These are phyloP conservation scores for Rhinolophus ferrumequinum DNA, from an alignment of 2,113 vertebrate species.

Conservation along the genomic window DNA sequence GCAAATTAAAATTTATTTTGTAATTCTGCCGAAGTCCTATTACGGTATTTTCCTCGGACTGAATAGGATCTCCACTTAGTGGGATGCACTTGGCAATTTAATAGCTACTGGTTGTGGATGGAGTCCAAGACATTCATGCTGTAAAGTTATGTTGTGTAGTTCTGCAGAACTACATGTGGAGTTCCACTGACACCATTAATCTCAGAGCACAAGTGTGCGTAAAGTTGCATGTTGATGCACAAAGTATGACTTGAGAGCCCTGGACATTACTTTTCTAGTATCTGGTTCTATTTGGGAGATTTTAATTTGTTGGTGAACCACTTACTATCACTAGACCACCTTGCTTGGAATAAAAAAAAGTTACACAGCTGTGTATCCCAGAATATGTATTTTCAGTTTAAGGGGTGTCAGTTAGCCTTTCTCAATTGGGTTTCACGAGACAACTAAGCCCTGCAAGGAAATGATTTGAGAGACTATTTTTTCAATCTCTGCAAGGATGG, in stretches of 20 bases:
- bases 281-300: not conserved
- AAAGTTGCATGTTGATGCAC: not conserved
- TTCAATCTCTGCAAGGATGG: not conserved
- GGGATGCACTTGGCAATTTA: not conserved
- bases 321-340: not conserved
- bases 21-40: slow-evolving; percentile 9
- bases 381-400: not conserved
- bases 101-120: not conserved
- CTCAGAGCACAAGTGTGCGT: not conserved
- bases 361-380: not conserved
- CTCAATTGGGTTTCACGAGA: not conserved
- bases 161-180: not conserved
- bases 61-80: not conserved
- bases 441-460: slow-evolving; percentile 6
- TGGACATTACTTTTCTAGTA: not conserved
- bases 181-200: not conserved
- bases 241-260: not conserved
- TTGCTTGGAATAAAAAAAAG: slow-evolving; percentile 16
- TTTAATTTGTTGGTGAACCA: not conserved
- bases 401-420: not conserved
- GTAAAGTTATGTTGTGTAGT: not conserved
- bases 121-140: not conserved
- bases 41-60: not conserved
- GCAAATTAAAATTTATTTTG: slow-evolving; percentile 19
- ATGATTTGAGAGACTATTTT: not conserved